Evolutionary conservation across 2,797 vertebrate genomes (phyloP).

Genomic region (Taeniopygia guttata): DNA sequence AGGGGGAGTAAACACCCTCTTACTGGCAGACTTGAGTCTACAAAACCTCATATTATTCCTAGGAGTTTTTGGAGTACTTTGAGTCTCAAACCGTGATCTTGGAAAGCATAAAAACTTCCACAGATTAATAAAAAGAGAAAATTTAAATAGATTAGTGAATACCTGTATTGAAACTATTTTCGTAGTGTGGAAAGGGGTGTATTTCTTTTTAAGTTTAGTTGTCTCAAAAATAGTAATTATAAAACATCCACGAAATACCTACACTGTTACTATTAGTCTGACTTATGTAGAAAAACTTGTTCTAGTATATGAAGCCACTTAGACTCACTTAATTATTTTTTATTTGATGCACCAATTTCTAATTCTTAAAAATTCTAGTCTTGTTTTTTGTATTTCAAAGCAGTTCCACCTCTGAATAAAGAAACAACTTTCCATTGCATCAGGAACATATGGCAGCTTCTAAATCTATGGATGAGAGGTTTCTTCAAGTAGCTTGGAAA

Average conservation of each 20-base stretch:
- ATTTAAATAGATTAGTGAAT: neutral
- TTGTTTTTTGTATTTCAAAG: neutral
- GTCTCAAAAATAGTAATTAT: neutral
- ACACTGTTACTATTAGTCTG: neutral
- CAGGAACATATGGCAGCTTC: neutral
- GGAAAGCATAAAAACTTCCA: neutral
- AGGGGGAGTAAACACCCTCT: neutral
- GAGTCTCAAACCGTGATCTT: neutral
- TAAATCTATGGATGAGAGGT: neutral
- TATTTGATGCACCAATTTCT: neutral
- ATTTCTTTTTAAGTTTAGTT: neutral
- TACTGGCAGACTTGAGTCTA: neutral
- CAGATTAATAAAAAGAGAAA: neutral
- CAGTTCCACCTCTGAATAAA: neutral
- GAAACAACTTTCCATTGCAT: neutral
- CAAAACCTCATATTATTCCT: neutral
- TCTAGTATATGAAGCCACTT: neutral
- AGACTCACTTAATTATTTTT: neutral
- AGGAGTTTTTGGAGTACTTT: neutral
- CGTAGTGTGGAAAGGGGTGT: rapidly evolving
- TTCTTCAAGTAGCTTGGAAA: neutral
- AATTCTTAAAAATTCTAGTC: neutral
- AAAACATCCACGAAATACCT: neutral
- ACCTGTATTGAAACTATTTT: neutral
- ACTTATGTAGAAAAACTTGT: neutral